phyloP scores from a whole-genome alignment of 2,113 vertebrate genomes.

The Synchiropus splendidus region DNA sequence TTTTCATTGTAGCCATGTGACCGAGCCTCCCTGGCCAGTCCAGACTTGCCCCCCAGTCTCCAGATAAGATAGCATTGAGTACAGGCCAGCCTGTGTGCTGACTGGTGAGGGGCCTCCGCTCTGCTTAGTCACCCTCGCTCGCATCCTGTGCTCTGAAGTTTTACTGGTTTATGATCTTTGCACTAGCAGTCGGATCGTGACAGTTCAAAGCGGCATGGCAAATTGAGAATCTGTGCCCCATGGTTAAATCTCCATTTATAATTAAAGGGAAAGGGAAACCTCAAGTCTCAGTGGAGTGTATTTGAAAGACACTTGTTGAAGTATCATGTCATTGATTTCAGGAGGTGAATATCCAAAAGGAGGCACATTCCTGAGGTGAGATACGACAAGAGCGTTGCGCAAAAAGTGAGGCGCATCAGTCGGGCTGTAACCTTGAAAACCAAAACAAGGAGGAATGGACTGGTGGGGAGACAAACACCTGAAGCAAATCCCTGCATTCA shows the following conservation, averaged over 20 bases:
- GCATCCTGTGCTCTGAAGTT: constrained; percentile 65
- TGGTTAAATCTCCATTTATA: constrained; percentile 45
- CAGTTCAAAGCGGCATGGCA: constrained; percentile 64
- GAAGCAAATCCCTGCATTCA: constrained; percentile 53
- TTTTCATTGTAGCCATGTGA: constrained; percentile 15
- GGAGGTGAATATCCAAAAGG: too few relatives aligned
- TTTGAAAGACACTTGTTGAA: too few relatives aligned
- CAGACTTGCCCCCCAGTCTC: constrained; percentile 41
- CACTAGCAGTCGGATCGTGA: constrained; percentile 46
- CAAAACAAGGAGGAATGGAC: constrained; percentile 50
- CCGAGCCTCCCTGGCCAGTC: constrained; percentile 34
- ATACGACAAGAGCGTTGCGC: not conserved
- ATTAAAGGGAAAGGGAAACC: constrained; percentile 35
- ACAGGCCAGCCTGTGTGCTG: constrained; percentile 29
- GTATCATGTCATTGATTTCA: too few relatives aligned
- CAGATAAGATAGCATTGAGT: constrained; percentile 63
- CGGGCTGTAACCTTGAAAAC: constrained; percentile 57
- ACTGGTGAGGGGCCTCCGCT: constrained; percentile 33
- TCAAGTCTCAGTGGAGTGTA: constrained; percentile 6
- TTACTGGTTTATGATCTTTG: constrained; percentile 66
- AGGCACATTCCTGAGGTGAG: too few relatives aligned
- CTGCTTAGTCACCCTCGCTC: constrained; percentile 52
- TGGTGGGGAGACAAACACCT: constrained; percentile 53
- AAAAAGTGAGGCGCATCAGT: constrained; percentile 37
- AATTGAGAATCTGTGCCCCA: constrained; percentile 54